Conservation (phyloP, 2,797 vertebrate genomes). For the Hippocampus kuda region DNA sequence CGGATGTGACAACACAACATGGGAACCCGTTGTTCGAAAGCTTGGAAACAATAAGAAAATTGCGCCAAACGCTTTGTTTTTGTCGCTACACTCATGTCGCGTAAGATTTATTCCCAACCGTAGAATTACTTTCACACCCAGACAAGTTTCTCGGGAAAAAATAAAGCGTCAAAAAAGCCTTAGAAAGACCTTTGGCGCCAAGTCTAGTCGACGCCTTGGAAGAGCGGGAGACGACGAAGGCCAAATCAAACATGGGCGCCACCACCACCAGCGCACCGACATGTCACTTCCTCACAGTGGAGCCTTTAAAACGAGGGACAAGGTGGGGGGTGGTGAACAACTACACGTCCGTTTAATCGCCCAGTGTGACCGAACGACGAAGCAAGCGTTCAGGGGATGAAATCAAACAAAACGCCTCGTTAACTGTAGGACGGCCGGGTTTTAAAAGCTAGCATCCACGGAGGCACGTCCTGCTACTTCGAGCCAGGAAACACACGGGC, state of each 20-base stretch:
- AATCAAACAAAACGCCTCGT: neutral
- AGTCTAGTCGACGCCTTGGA: constrained; percentile 34
- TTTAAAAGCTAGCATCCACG: constrained; percentile 28
- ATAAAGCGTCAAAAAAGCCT: neutral
- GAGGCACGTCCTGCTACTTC: constrained; percentile 50
- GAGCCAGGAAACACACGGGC: constrained; percentile 52
- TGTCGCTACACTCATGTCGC: neutral
- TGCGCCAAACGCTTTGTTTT: neutral
- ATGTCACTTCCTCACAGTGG: constrained; percentile 53
- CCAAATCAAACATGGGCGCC: constrained; percentile 65
- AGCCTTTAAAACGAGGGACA: constrained; percentile 5
- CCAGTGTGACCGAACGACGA: neutral
- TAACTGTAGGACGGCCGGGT: neutral
- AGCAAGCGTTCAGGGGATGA: neutral
- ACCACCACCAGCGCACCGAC: constrained; percentile 43
- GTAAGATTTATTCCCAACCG: neutral
- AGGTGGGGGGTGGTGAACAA: neutral
- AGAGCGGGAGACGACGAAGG: constrained; percentile 3
- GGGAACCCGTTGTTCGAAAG: neutral
- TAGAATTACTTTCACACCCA: neutral
- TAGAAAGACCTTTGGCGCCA: constrained; percentile 60
- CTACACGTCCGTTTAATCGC: neutral
- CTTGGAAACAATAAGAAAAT: neutral
- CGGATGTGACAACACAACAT: constrained; percentile 2
- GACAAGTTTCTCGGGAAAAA: neutral